These are phyloP conservation scores for Erebia ligea DNA, from an alignment of 2,888 invertebrate species.

Conservation along the genomic window DNA sequence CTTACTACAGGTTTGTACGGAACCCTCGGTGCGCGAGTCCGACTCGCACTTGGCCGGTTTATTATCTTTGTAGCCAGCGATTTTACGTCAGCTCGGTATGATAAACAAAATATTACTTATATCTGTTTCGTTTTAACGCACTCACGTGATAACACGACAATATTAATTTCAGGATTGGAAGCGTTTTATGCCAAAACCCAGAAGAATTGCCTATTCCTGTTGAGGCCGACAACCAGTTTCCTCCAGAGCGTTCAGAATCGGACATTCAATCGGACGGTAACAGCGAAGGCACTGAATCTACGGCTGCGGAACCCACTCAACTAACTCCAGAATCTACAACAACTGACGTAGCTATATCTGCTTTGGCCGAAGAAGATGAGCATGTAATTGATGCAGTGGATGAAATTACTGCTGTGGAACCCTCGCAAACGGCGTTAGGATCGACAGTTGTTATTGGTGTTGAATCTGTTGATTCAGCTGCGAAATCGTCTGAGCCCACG, in stretches of 20 bases:
- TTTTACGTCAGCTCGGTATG: constrained; percentile 69
- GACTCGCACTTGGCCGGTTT: too few species aligned
- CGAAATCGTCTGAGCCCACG: neutral
- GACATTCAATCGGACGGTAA: constrained; percentile 55
- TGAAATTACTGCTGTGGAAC: neutral
- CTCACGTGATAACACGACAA: constrained; percentile 59
- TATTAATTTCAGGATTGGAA: constrained; percentile 49
- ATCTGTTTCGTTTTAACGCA: constrained; percentile 56
- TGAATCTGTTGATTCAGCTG: neutral
- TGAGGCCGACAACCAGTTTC: constrained; percentile 71
- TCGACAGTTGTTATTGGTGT: too few species aligned
- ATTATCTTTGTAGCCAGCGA: constrained; percentile 69
- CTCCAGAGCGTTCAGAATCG: constrained; percentile 61
- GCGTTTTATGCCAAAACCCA: constrained; percentile 57
- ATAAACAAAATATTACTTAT: constrained; percentile 54
- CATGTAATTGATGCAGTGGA: neutral
- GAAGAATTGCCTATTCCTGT: constrained; percentile 67
- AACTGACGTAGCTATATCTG: constrained; percentile 55
- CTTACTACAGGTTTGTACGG: too few species aligned
- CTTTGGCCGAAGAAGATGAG: constrained; percentile 43
- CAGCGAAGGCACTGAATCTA: constrained; percentile 64
- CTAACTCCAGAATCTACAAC: constrained; percentile 48
- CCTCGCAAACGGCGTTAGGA: neutral
- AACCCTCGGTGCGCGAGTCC: too few species aligned
- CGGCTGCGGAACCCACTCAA: constrained; percentile 54